These are phyloP conservation scores for Apodemia mormo DNA, from an alignment of 2,888 invertebrate genomes.

Conservation along the genomic window DNA sequence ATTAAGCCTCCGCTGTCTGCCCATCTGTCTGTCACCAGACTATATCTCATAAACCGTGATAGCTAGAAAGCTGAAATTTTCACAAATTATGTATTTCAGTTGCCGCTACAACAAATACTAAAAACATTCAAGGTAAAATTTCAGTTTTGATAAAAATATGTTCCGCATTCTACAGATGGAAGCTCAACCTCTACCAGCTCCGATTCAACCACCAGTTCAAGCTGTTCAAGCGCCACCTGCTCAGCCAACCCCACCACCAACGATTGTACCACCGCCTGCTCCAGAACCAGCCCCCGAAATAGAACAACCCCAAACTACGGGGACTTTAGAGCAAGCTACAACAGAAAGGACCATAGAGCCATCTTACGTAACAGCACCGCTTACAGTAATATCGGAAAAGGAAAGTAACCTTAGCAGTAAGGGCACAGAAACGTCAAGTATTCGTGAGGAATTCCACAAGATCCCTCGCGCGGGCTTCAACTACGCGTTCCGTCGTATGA, in stretches of 20 bases:
- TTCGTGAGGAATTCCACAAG: constrained; percentile 36
- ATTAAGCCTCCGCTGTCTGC: too few relatives aligned
- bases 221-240: constrained; percentile 24
- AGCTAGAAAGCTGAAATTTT: too few relatives aligned
- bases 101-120: too few relatives aligned
- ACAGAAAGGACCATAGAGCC: neutral
- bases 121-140: too few relatives aligned
- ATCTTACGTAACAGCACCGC: neutral
- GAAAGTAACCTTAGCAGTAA: constrained; percentile 26
- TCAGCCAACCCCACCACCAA: constrained; percentile 15
- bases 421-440: constrained; percentile 35
- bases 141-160: too few relatives aligned
- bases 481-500: constrained; percentile 56
- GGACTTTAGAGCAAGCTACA: neutral
- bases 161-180: constrained; percentile 18
- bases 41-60: too few relatives aligned
- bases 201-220: constrained; percentile 21
- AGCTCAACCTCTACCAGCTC: constrained; percentile 15
- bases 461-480: constrained; percentile 60
- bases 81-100: too few relatives aligned
- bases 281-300: constrained; percentile 18
- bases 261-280: constrained; percentile 11
- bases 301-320: constrained; percentile 9
- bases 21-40: too few relatives aligned
- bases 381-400: constrained; percentile 27